Evolutionary conservation across 2,113 vertebrate genomes (phyloP).

Genomic region (Ameiurus melas): DNA sequence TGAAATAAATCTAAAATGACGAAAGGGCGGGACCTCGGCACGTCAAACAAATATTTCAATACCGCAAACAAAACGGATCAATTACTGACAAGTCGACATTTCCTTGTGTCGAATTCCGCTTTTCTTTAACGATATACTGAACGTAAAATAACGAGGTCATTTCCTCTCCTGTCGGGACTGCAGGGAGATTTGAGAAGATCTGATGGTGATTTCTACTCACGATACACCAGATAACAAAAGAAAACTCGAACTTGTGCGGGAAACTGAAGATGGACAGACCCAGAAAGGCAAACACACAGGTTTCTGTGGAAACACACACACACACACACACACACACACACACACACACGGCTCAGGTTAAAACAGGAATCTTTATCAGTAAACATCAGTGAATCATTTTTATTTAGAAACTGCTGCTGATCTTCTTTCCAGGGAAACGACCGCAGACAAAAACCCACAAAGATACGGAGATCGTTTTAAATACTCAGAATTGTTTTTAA

Average conservation of each 20-base stretch:
- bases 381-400: too few relatives aligned
- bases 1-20: neutral
- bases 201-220: slow-evolving; percentile 73
- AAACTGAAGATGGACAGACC: slow-evolving; percentile 99
- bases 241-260: slow-evolving; percentile 98
- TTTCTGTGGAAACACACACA: slow-evolving; percentile 79
- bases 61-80: too few relatives aligned
- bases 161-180: neutral
- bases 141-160: too few relatives aligned
- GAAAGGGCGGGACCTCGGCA: neutral
- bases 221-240: slow-evolving; percentile 99
- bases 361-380: neutral
- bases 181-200: neutral
- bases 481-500: too few relatives aligned
- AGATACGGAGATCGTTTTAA: too few relatives aligned
- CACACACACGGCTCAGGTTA: neutral
- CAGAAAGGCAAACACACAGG: slow-evolving; percentile 96
- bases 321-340: neutral
- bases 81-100: too few relatives aligned
- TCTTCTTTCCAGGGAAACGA: too few relatives aligned
- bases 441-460: too few relatives aligned
- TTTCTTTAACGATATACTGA: too few relatives aligned
- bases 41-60: neutral
- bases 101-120: too few relatives aligned
- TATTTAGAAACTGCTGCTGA: too few relatives aligned